phyloP scores from a whole-genome alignment of 2,113 vertebrate genomes.

The Labeo catla region DNA sequence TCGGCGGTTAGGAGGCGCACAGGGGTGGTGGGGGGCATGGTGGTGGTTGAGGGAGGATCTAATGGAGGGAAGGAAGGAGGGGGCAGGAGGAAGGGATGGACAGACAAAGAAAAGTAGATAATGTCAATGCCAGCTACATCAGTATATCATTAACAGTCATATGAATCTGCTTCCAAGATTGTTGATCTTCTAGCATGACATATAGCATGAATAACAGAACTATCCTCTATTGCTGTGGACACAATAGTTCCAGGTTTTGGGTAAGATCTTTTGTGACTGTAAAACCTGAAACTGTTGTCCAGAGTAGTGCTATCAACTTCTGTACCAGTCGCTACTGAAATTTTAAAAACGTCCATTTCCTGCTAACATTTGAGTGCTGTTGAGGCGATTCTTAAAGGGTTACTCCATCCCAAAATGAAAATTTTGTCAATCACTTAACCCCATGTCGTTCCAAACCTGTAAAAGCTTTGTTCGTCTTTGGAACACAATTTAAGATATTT shows the following conservation, averaged over 20 bases:
- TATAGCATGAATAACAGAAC: slow-evolving; percentile 23
- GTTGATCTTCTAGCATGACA: slow-evolving; percentile 50
- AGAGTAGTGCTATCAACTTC: too few relatives aligned
- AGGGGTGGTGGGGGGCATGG: slow-evolving; percentile 92
- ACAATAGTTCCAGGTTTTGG: slow-evolving; percentile 48
- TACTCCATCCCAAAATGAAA: too few relatives aligned
- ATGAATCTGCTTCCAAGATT: slow-evolving; percentile 71
- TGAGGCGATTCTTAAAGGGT: too few relatives aligned
- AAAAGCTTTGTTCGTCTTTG: too few relatives aligned
- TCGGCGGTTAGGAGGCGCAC: slow-evolving; percentile 87
- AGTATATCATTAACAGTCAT: slow-evolving; percentile 78
- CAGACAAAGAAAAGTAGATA: slow-evolving; percentile 91
- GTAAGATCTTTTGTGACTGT: too few relatives aligned
- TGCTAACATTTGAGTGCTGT: too few relatives aligned
- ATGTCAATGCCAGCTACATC: slow-evolving; percentile 90
- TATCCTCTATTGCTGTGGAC: slow-evolving; percentile 22
- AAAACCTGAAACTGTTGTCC: slow-evolving; percentile 53
- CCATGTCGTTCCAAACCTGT: too few relatives aligned
- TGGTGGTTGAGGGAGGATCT: slow-evolving; percentile 97
- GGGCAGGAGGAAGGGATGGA: slow-evolving; percentile 77
- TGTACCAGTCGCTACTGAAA: too few relatives aligned
- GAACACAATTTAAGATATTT: too few relatives aligned
- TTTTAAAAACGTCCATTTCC: too few relatives aligned
- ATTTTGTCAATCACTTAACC: too few relatives aligned
- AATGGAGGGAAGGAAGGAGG: slow-evolving; percentile 86